A percentile compares a stretch with the other conserved stretches of the same genome.
Evolutionary conservation across 1,140 invertebrate genomes (phyloP).

Genomic region (Cephus cinctus): DNA sequence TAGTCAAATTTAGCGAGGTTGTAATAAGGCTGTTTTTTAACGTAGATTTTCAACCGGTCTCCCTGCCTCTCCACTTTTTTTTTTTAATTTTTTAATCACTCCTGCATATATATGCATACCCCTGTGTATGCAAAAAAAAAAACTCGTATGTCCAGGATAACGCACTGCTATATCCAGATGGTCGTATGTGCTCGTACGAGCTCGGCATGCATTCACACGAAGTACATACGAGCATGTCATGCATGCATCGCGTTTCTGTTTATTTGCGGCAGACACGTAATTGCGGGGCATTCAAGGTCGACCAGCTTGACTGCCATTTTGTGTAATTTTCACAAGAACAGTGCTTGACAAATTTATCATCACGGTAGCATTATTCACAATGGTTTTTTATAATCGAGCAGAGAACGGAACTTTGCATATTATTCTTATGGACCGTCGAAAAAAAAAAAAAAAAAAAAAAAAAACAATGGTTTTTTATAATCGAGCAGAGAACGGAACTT

Average conservation of each 20-base stretch:
- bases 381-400: too few species aligned
- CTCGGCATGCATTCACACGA: slow-evolving; percentile 4
- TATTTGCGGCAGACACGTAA: slow-evolving; percentile 27
- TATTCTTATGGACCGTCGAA: too few species aligned
- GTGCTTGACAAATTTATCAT: slow-evolving; percentile 27
- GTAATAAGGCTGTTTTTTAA: too few species aligned
- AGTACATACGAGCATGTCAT: slow-evolving; percentile 23
- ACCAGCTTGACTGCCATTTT: slow-evolving; percentile 19
- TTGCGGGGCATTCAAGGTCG: slow-evolving; percentile 26
- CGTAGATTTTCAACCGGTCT: too few species aligned
- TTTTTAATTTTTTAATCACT: not conserved
- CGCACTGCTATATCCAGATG: not conserved
- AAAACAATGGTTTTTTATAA: too few species aligned
- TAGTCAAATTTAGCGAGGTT: too few species aligned
- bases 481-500: too few species aligned
- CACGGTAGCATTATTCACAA: too few species aligned
- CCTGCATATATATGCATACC: not conserved
- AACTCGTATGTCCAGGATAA: too few species aligned
- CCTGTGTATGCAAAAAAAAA: too few species aligned
- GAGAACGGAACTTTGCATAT: too few species aligned
- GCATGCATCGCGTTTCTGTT: slow-evolving; percentile 23
- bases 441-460: too few species aligned
- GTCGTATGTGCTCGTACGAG: not conserved
- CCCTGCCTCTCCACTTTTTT: not conserved
- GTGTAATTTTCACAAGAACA: slow-evolving; percentile 26